Base-by-base conservation (phyloP, 1,140 invertebrate genomes). In the Drosophila burlai region DNA sequence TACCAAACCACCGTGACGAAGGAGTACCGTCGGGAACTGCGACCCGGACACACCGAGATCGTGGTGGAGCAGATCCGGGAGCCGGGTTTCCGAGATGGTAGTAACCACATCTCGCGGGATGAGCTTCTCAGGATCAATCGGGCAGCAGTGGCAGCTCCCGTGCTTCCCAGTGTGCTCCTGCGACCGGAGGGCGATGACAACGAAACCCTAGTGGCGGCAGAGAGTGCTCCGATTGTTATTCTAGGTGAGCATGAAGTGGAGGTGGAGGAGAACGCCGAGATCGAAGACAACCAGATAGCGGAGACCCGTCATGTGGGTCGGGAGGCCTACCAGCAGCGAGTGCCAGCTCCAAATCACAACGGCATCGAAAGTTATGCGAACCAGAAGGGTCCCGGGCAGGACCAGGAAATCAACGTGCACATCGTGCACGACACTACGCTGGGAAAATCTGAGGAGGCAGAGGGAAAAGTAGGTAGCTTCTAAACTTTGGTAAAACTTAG, bases 271-370 rank as follows among this genome's bases (percentile, higher is more conserved):
- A 60, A 60, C 2, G 61, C 81, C 34, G 47, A 58, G 21, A 76
- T 91, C 18, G 84, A 92, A 24, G 91, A 92, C 29, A 92, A 92
- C 54, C 87, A 83, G 50, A 92, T 92, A 16, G 91, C 91, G 0
- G 91, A 92, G 52, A 65, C 87, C 0, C 91, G 76, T 0, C 62
- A 92, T 34, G 55, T 79, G 29, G 80, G 62, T n/a, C 57, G 87
- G 10, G 64, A 83, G 18, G 24, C 75, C 2, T 90, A 90, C 46
- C 82, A 89, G 8, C 83, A 66, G 7, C 34, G 57, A 10, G 1
- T 86, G 34, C 80, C 76, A 10, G 24, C 77, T 8, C 81, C 84
- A 0, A 0, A n/a, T 10, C 29, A 63, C 50, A 31, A 68, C 29
- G 2, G 31, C 42, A 50, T 83, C 18, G 80, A 89, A 13, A 89